phyloP scores from a whole-genome alignment of 2,113 vertebrate species.

The Caloenas nicobarica region DNA sequence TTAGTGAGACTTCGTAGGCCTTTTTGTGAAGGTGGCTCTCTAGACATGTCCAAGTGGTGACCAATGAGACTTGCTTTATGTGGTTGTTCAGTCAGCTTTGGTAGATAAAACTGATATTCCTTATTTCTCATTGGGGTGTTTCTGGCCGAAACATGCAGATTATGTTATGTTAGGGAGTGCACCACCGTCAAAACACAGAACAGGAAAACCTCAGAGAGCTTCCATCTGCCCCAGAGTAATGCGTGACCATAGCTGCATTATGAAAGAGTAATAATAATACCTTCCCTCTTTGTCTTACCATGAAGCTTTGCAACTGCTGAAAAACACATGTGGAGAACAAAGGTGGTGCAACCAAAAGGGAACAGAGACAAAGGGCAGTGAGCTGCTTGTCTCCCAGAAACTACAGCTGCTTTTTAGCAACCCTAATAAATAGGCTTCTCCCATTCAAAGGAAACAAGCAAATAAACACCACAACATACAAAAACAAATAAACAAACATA shows the following conservation, averaged over 20 bases:
- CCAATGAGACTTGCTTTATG: neutral
- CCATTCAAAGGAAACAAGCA: neutral
- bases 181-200: neutral
- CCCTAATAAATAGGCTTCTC: neutral
- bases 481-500: too few relatives aligned
- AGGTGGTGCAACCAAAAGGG: neutral
- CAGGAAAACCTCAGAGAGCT: conserved; percentile 16
- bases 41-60: neutral
- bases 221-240: neutral
- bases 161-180: neutral
- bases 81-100: neutral
- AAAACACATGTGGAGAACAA: neutral
- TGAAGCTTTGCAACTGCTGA: neutral
- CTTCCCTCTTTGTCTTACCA: neutral
- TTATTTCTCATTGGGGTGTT: neutral
- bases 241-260: neutral
- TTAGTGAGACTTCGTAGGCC: neutral
- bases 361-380: neutral
- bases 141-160: neutral
- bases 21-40: neutral
- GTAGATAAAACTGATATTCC: neutral
- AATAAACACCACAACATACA: too few relatives aligned
- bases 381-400: neutral
- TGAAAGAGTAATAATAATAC: neutral
- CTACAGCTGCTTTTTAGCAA: neutral